A percentile compares a stretch with the other conserved stretches of the same genome.
Conservation (phyloP, 2,113 vertebrate species). For the Penelope pileata region DNA sequence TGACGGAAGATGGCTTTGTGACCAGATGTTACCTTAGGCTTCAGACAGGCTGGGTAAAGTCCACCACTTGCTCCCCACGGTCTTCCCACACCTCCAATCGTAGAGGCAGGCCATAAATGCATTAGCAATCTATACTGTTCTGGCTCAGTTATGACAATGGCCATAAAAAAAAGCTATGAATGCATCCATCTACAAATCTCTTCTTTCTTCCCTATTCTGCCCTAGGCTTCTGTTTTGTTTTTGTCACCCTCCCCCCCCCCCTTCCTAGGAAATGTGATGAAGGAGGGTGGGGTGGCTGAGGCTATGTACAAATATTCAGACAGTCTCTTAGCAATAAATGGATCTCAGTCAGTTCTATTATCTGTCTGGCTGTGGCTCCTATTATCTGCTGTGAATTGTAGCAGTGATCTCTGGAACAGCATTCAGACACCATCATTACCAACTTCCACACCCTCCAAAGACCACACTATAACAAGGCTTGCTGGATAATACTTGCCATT, state of each 20-base stretch:
- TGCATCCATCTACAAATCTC: neutral
- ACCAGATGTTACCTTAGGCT: neutral
- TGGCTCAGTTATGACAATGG: neutral
- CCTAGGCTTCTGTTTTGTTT: slow-evolving; percentile 13
- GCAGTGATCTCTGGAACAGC: slow-evolving; percentile 75
- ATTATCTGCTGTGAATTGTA: slow-evolving; percentile 82
- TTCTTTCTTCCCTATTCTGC: slow-evolving; percentile 49
- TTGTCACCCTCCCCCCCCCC: fast-evolving
- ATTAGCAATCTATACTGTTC: neutral
- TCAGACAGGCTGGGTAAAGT: neutral
- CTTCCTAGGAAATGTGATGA: slow-evolving; percentile 72
- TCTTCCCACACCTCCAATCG: neutral
- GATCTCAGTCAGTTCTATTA: slow-evolving; percentile 78
- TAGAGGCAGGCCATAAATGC: neutral
- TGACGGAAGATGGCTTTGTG: neutral
- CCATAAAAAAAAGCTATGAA: neutral
- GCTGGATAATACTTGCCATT: slow-evolving; percentile 78
- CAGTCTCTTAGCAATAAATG: slow-evolving; percentile 84
- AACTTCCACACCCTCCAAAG: slow-evolving; percentile 76
- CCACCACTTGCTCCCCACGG: neutral
- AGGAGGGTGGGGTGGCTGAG: slow-evolving; percentile 70
- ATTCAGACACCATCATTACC: slow-evolving; percentile 78
- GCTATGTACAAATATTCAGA: slow-evolving; percentile 79
- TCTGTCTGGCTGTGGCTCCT: slow-evolving; percentile 76
- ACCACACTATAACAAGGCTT: slow-evolving; percentile 62